phyloP scores from a whole-genome alignment of 2,888 invertebrate species.

The Drosophila atroscutellata region DNA sequence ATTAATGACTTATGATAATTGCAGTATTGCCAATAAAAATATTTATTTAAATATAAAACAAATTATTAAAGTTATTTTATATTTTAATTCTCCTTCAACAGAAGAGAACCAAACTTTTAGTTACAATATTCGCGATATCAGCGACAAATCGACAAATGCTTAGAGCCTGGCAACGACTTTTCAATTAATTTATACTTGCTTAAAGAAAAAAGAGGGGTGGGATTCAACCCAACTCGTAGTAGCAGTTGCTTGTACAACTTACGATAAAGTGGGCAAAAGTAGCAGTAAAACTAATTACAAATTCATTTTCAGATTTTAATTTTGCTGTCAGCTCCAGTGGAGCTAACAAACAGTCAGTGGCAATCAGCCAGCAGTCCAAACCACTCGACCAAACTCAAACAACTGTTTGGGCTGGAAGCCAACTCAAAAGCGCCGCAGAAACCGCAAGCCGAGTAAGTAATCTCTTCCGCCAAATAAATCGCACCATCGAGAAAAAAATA shows the following conservation, averaged over 20 bases:
- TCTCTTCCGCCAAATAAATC: slow-evolving; percentile 84
- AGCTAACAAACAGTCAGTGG: slow-evolving; percentile 40
- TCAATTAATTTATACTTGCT: slow-evolving; percentile 79
- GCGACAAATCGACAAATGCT: slow-evolving; percentile 31
- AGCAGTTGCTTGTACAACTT: slow-evolving; percentile 35
- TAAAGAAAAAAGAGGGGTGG: slow-evolving; percentile 19
- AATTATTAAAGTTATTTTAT: background rate
- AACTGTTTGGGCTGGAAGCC: slow-evolving; percentile 24
- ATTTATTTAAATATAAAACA: background rate
- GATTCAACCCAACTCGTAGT: slow-evolving; percentile 29
- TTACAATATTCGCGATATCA: slow-evolving; percentile 5
- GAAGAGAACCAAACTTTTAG: background rate
- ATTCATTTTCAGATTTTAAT: slow-evolving; percentile 83
- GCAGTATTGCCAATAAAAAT: background rate
- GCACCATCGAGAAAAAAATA: slow-evolving; percentile 74
- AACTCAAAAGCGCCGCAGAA: slow-evolving; percentile 47
- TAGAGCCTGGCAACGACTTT: slow-evolving; percentile 65
- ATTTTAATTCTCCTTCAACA: background rate
- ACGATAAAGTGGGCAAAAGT: slow-evolving; percentile 58
- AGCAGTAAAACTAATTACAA: slow-evolving; percentile 83
- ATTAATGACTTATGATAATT: background rate
- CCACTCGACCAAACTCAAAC: slow-evolving; percentile 11
- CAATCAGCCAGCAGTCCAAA: slow-evolving; percentile 34
- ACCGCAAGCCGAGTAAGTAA: slow-evolving; percentile 76
- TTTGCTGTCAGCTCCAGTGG: slow-evolving; percentile 78